Evolutionary conservation across 1,140 invertebrate genomes (phyloP).

Genomic region (Dendrolimus punctatus): DNA sequence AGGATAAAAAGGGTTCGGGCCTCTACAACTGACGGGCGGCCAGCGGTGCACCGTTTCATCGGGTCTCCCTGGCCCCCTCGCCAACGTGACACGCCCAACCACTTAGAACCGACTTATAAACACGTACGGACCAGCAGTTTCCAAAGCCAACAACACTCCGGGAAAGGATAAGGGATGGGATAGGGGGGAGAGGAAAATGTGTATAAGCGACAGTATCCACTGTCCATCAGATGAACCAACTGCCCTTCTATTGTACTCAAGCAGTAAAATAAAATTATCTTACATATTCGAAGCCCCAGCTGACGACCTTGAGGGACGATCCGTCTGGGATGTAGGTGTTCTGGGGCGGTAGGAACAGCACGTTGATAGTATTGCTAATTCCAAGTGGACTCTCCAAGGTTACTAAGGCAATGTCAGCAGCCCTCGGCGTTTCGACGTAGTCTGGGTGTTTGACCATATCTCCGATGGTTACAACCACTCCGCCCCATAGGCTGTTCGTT

Average conservation of each 20-base stretch:
- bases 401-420: conserved; percentile 31
- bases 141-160: too few relatives aligned
- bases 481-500: conserved; percentile 32
- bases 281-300: conserved; percentile 49
- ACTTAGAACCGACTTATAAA: too few relatives aligned
- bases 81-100: too few relatives aligned
- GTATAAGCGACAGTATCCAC: too few relatives aligned
- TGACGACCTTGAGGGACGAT: conserved; percentile 23
- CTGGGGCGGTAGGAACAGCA: conserved; percentile 32
- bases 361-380: conserved; percentile 22
- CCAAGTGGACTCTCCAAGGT: conserved; percentile 18
- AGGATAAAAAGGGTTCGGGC: too few relatives aligned
- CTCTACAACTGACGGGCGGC: too few relatives aligned
- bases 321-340: conserved; percentile 27
- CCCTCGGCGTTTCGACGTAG: conserved; percentile 24
- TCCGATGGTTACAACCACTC: conserved; percentile 10
- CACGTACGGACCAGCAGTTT: too few relatives aligned
- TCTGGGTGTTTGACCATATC: conserved; percentile 28
- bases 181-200: too few relatives aligned
- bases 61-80: too few relatives aligned
- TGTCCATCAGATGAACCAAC: too few relatives aligned
- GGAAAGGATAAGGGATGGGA: too few relatives aligned
- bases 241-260: not conserved
- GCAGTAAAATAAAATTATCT: conserved; percentile 11
- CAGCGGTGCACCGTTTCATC: too few relatives aligned